Evolutionary conservation across 2,797 vertebrate species (phyloP).

Genomic region (Darevskia mixta): DNA sequence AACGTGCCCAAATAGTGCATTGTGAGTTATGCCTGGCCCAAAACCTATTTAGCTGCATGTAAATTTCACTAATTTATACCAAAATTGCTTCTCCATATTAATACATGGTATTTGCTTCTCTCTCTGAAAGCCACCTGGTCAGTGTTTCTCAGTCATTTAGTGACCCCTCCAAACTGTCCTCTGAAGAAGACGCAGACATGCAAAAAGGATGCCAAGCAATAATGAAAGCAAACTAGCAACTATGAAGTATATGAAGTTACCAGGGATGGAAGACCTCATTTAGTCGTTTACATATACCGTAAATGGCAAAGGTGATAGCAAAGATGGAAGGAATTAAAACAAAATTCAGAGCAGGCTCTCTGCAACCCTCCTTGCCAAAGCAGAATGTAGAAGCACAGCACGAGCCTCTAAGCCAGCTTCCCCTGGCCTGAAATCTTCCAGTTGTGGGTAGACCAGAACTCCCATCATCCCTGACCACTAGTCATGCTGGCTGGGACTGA

Average conservation of each 20-base stretch:
- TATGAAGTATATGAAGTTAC: neutral
- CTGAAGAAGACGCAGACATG: neutral
- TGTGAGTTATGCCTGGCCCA: neutral
- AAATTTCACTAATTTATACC: neutral
- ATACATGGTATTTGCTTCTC: neutral
- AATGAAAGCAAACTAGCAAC: neutral
- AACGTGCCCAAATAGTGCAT: neutral
- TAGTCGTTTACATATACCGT: neutral
- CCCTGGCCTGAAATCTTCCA: too few relatives aligned
- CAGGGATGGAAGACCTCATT: neutral
- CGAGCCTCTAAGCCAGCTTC: neutral
- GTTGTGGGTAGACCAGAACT: too few relatives aligned
- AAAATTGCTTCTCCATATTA: neutral
- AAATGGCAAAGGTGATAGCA: neutral
- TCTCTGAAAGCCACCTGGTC: neutral
- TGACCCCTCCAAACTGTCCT: neutral
- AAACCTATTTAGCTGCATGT: neutral
- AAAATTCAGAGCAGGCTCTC: too few relatives aligned
- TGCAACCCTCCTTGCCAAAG: too few relatives aligned
- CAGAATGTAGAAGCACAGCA: neutral
- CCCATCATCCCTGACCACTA: too few relatives aligned
- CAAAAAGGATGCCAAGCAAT: neutral
- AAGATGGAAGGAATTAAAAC: neutral
- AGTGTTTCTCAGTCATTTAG: neutral
- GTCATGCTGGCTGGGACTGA: too few relatives aligned